Base-by-base conservation (phyloP, 2,888 invertebrate genomes). In the Catonia carolina region DNA sequence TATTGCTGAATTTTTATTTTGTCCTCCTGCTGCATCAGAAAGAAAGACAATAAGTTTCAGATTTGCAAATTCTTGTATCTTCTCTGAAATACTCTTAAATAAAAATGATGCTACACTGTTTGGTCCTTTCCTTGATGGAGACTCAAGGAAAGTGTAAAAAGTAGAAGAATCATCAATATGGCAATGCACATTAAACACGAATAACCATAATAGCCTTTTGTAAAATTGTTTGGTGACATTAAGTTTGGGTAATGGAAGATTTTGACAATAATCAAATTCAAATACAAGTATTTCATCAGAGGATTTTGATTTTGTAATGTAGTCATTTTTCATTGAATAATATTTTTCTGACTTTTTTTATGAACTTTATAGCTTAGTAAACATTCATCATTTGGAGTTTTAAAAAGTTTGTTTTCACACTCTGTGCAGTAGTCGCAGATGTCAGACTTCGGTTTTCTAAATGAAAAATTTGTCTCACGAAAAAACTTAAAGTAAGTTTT, bases 181-280 rank as follows among this genome's bases (percentile, higher is more conserved):
- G 35, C 55, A 57, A 41, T 60, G 23, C 61, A 47, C n/a, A n/a
- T n/a, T n/a, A n/a, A n/a, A n/a, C n/a, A n/a, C n/a, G n/a, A n/a
- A n/a, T n/a, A n/a, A n/a, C 59, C 61, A 63, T 47, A 64, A 37
- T 7, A 61, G 61, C n/a, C 63, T 35, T 42, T 59, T 64, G 52
- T 65, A 63, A 45, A 62, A 64, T 55, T 57, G 57, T 14, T 53
- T 54, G 2, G 39, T 51, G 2, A 53, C 41, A 31, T 37, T 31
- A 20, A 65, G 42, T 33, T 63, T 63, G 8, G 62, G 64, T 7
- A 65, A 55, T 10, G 63, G 60, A n/a, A 63, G 41, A 53, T 64
- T 64, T 50, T 64, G 65, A 10, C 55, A 57, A 50, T 63, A 63
- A 53, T 64, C 64, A 59, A 62, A 63, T 53, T 64, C 63, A 20